Percentiles rank a stretch among this genome's conserved stretches.
phyloP scores from a whole-genome alignment of 92 coral and sea anemone species.

The Porites evermanni region DNA sequence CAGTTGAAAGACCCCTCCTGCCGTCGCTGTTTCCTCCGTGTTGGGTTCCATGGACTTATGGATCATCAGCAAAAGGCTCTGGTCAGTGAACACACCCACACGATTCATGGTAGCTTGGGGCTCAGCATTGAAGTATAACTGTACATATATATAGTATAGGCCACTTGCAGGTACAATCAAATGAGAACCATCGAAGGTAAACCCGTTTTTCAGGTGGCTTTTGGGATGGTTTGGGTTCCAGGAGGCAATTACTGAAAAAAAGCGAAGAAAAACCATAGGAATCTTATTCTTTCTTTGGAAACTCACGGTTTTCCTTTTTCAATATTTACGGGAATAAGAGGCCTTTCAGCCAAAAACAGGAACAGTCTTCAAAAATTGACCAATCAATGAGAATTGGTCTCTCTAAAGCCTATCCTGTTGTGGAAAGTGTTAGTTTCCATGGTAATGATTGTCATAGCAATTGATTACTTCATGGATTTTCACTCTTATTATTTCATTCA shows the following conservation, averaged over 20 bases:
- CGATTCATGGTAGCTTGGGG: background rate
- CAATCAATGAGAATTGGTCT: no score
- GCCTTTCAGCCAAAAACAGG: no score
- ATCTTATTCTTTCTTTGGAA: background rate
- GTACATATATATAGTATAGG: background rate
- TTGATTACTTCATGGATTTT: no score
- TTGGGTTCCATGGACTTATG: constrained; percentile 7
- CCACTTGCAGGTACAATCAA: background rate
- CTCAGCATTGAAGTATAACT: constrained; percentile 1
- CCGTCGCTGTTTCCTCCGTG: background rate
- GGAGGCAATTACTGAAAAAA: background rate
- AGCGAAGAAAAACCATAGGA: background rate
- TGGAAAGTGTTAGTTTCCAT: no score
- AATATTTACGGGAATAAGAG: no score
- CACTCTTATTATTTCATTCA: no score
- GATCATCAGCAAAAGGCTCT: constrained; percentile 7
- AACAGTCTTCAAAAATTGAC: no score
- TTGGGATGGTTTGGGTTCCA: background rate
- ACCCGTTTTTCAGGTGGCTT: constrained; percentile 1
- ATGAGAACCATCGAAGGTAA: background rate
- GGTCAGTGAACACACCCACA: background rate
- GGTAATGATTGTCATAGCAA: no score
- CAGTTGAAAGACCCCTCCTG: constrained; percentile 2
- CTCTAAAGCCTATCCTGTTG: no score
- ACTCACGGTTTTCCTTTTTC: no score